Conservation (phyloP, 2,888 invertebrate species). For the Sclerodermus sp. region DNA sequence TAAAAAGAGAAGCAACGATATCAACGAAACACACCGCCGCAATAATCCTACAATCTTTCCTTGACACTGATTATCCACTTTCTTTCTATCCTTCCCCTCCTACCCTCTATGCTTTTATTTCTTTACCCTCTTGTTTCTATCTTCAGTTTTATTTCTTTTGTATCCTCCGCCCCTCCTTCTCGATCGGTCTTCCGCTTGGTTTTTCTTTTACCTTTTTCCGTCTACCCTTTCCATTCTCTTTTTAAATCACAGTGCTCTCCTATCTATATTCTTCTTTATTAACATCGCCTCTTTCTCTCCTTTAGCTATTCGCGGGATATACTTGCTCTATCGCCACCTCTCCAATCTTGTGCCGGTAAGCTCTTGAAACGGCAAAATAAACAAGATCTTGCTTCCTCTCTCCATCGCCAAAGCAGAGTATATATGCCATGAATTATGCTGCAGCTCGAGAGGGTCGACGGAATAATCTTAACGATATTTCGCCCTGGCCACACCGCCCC, state of each 20-base stretch:
- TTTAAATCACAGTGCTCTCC: too few species aligned
- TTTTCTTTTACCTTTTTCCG: too few species aligned
- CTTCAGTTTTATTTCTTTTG: neutral
- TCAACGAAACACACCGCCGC: constrained; percentile 25
- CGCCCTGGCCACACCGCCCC: too few species aligned
- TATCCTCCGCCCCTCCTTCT: neutral
- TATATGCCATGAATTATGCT: neutral
- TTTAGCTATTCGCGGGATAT: too few species aligned
- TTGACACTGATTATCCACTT: constrained; percentile 9
- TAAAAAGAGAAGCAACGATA: constrained; percentile 23
- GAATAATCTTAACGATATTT: too few species aligned
- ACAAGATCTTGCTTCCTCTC: constrained; percentile 9
- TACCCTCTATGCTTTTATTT: neutral
- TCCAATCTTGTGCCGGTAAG: constrained; percentile 17
- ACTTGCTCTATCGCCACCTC: neutral
- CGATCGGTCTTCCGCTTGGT: neutral
- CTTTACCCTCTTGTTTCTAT: constrained; percentile 4
- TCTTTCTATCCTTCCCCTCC: constrained; percentile 6
- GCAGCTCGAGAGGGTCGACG: neutral
- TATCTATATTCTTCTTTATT: too few species aligned
- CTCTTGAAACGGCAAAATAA: constrained; percentile 13
- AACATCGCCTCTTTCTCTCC: too few species aligned
- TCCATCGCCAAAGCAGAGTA: neutral
- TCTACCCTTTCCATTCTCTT: too few species aligned
- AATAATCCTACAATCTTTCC: constrained; percentile 34